Evolutionary conservation across 1,140 invertebrate species (phyloP).

Genomic region (Ostrea edulis): DNA sequence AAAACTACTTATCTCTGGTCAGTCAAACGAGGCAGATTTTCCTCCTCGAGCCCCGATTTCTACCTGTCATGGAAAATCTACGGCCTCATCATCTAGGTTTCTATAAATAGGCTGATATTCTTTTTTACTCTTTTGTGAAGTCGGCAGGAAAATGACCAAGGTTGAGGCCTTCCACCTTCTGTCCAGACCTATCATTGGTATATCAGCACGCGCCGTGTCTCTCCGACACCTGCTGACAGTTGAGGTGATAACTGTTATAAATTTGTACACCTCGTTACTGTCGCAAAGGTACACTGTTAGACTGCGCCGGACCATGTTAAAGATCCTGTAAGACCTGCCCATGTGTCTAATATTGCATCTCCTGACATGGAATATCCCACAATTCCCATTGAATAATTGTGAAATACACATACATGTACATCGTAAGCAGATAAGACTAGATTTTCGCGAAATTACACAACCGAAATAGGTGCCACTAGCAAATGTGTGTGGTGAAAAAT

Average conservation of each 20-base stretch:
- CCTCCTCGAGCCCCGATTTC: not conserved
- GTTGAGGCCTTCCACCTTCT: not conserved
- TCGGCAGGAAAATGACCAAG: not conserved
- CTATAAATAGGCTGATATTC: not conserved
- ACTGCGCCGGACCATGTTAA: not conserved
- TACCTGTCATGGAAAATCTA: not conserved
- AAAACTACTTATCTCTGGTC: not conserved
- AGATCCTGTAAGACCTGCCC: not conserved
- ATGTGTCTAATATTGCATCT: not conserved
- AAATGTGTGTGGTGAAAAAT: not conserved
- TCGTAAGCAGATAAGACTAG: not conserved
- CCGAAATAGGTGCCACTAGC: not conserved
- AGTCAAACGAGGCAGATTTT: not conserved
- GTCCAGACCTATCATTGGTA: conserved; percentile 22
- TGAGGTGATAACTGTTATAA: conserved; percentile 12
- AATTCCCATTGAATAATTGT: not conserved
- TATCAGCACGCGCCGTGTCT: not conserved
- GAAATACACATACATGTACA: not conserved
- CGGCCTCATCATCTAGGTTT: not conserved
- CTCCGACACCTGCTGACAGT: conserved; percentile 15
- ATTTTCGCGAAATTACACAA: not conserved
- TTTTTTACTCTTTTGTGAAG: not conserved
- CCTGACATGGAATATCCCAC: not conserved
- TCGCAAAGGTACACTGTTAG: not conserved
- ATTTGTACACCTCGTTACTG: not conserved